A percentile compares a stretch with the other conserved stretches of the same genome.
Evolutionary conservation across 2,797 vertebrate genomes (phyloP).

Genomic region (Smutsia temminckii): DNA sequence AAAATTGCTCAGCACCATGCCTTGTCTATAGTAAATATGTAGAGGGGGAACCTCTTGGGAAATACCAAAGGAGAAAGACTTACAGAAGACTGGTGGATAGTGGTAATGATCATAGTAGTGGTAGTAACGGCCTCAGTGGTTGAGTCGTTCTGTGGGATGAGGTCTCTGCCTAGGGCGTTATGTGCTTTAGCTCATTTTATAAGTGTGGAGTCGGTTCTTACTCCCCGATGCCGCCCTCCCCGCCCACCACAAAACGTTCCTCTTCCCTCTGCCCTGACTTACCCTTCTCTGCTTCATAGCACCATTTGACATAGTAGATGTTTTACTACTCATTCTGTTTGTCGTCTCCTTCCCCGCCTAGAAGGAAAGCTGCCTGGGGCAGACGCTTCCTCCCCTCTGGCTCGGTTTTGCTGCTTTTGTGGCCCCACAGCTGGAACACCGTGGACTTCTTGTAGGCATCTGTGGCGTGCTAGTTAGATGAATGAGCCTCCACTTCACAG

Average conservation of each 20-base stretch:
- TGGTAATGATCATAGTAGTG: too few relatives aligned
- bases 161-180: not conserved
- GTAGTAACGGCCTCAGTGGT: not conserved
- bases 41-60: not conserved
- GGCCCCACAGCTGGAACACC: not conserved
- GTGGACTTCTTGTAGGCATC: not conserved
- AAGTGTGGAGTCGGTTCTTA: not conserved
- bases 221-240: not conserved
- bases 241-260: rapidly evolving
- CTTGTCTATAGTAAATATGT: not conserved
- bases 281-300: not conserved
- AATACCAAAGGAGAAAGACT: not conserved
- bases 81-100: not conserved
- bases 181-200: rapidly evolving
- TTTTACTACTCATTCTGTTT: not conserved
- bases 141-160: not conserved
- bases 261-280: not conserved
- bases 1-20: not conserved
- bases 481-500: not conserved
- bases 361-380: not conserved
- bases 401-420: not conserved
- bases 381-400: not conserved
- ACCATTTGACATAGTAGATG: not conserved
- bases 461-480: not conserved
- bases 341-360: not conserved